Conservation (phyloP, 2,888 invertebrate genomes). For the Drosophila cognata region DNA sequence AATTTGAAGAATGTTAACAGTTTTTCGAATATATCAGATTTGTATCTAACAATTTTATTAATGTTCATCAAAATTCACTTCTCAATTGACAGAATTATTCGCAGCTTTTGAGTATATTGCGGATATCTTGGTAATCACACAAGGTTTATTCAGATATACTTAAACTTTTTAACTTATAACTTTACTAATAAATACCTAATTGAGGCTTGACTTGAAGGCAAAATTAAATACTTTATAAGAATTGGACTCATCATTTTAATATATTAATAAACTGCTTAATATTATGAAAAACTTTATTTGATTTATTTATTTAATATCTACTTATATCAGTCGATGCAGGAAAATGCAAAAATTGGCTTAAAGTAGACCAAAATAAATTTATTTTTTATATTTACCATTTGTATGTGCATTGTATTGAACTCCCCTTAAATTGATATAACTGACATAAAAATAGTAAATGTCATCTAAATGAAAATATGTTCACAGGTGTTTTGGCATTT, state of each 20-base stretch:
- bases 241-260: not conserved
- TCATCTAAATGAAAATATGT: not conserved
- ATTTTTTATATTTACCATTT: not conserved
- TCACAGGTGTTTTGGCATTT: not conserved
- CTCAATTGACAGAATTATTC: not conserved
- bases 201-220: rapidly evolving
- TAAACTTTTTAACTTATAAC: not conserved
- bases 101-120: not conserved
- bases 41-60: not conserved
- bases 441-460: not conserved
- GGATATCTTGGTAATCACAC: not conserved
- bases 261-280: not conserved
- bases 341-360: not conserved
- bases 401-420: too few relatives aligned
- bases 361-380: not conserved
- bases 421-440: not conserved
- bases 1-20: not conserved
- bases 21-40: not conserved
- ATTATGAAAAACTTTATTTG: not conserved
- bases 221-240: not conserved
- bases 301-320: not conserved
- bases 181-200: not conserved
- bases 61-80: not conserved
- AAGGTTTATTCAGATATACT: not conserved
- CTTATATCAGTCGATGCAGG: not conserved